These are phyloP conservation scores for Hypotaenidia okinawae DNA, from an alignment of 2,797 vertebrate genomes.

Conservation along the genomic window DNA sequence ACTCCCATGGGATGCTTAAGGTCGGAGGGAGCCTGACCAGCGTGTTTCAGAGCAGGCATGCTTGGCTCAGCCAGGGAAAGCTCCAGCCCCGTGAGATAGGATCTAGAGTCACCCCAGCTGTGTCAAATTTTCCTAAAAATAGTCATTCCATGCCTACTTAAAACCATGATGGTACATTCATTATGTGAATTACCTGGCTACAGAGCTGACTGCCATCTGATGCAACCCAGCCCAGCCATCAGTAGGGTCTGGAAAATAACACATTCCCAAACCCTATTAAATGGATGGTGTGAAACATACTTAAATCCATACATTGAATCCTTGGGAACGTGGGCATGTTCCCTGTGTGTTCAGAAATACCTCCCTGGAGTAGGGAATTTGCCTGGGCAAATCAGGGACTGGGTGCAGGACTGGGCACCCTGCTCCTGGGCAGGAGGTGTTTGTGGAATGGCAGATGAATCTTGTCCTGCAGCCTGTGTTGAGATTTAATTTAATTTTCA, in stretches of 20 bases:
- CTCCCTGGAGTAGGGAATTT: background rate
- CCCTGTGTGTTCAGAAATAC: background rate
- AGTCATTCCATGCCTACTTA: background rate
- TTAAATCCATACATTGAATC: background rate
- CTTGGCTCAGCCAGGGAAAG: background rate
- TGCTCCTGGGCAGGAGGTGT: background rate
- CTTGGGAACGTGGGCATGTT: background rate
- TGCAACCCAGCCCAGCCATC: background rate
- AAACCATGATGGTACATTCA: rapidly evolving
- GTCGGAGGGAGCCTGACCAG: background rate
- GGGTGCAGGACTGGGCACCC: background rate
- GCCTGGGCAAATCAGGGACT: background rate
- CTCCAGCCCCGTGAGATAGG: background rate
- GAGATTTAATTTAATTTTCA: background rate
- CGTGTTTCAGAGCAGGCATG: background rate
- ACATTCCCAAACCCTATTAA: background rate
- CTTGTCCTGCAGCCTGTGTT: background rate
- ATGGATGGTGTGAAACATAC: background rate
- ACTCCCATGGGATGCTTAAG: background rate
- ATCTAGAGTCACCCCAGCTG: background rate
- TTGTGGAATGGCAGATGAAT: background rate
- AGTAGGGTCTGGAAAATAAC: background rate
- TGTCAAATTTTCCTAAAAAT: background rate
- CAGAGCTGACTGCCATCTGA: background rate
- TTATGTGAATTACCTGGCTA: background rate